phyloP scores from a whole-genome alignment of 2,113 vertebrate genomes.

The Pedetes capensis region DNA sequence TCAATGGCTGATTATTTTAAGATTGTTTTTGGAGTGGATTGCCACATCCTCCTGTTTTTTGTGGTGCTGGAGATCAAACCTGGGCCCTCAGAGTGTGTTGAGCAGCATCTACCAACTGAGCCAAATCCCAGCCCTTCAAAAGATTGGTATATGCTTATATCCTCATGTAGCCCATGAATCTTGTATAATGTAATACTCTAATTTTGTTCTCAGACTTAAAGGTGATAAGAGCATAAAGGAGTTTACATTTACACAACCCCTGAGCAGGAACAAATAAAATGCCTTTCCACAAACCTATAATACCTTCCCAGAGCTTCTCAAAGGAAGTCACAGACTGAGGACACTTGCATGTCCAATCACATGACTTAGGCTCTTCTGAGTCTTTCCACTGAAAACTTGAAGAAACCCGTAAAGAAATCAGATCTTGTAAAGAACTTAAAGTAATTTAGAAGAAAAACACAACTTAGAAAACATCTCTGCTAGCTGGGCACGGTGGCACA shows the following conservation, averaged over 20 bases:
- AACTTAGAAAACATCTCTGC: not conserved
- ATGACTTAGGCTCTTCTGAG: not conserved
- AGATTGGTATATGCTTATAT: not conserved
- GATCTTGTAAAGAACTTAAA: not conserved
- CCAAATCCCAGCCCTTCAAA: too few species aligned
- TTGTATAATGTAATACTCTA: not conserved
- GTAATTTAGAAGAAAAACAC: not conserved
- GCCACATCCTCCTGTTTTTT: too few species aligned
- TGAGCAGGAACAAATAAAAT: not conserved
- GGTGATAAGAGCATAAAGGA: not conserved
- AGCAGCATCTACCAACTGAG: too few species aligned
- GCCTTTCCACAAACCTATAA: not conserved
- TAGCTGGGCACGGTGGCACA: too few species aligned
- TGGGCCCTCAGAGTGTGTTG: too few species aligned
- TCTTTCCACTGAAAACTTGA: not conserved
- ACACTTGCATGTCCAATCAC: not conserved
- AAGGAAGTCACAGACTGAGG: not conserved
- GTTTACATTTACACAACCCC: not conserved
- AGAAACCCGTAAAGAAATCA: not conserved
- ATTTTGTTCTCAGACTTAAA: not conserved
- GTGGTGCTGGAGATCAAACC: too few species aligned
- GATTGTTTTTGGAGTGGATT: too few species aligned
- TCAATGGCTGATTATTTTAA: too few species aligned
- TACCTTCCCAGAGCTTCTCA: not conserved
- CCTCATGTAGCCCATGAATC: not conserved